These are phyloP conservation scores for Chironomus tepperi DNA, from an alignment of 1,140 invertebrate genomes.

Conservation along the genomic window DNA sequence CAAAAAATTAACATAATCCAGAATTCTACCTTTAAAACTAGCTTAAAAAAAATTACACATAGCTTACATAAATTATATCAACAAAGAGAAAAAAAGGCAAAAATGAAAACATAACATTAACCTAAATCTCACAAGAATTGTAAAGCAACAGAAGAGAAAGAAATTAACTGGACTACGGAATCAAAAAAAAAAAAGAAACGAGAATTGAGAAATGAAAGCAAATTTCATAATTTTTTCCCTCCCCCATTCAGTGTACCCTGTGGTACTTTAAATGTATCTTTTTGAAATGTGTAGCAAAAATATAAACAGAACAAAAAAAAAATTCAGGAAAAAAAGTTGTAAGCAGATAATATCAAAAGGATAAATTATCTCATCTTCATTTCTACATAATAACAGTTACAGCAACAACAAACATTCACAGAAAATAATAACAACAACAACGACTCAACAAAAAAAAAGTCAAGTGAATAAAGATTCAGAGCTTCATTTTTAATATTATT, in stretches of 20 bases:
- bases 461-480: not conserved
- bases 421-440: no score
- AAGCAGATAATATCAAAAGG: conserved; percentile 18
- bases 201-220: not conserved
- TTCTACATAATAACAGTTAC: not conserved
- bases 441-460: not conserved
- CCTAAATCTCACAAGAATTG: not conserved
- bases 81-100: not conserved
- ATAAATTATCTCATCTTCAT: conserved; percentile 19
- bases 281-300: no score
- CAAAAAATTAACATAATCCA: no score
- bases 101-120: not conserved
- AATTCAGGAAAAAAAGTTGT: not conserved
- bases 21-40: no score
- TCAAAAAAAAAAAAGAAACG: not conserved
- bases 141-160: no score
- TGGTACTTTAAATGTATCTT: not conserved
- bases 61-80: no score
- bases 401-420: not conserved
- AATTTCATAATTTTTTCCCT: not conserved
- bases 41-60: no score
- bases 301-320: no score
- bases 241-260: not conserved
- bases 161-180: not conserved
- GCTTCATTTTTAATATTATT: no score